Percentiles rank a stretch among this genome's conserved stretches.
These are phyloP conservation scores for Peromyscus attwateri DNA, from an alignment of 2,797 vertebrate species.

Conservation along the genomic window DNA sequence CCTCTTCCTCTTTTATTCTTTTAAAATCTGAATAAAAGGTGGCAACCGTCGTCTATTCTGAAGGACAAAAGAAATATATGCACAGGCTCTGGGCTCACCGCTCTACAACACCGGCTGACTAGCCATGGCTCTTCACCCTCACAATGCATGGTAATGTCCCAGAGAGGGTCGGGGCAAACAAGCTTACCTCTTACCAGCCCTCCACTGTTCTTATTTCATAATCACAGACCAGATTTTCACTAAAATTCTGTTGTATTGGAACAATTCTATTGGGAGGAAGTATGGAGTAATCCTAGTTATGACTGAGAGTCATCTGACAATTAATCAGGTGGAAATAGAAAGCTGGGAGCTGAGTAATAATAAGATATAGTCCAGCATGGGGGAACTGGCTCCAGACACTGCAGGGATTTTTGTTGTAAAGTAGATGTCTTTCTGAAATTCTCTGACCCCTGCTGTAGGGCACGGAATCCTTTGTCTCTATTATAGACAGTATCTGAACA, in stretches of 20 bases:
- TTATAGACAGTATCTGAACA: neutral
- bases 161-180: neutral
- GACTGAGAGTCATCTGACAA: conserved; percentile 83
- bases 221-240: neutral
- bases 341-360: conserved; percentile 76
- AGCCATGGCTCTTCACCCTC: neutral
- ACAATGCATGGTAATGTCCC: neutral
- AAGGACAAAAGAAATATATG: neutral
- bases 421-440: neutral
- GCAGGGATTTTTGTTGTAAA: neutral
- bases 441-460: neutral
- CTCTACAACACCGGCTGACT: too few relatives aligned
- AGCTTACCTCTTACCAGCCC: neutral
- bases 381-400: neutral
- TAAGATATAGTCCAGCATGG: neutral
- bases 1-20: neutral
- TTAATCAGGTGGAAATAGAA: conserved; percentile 47
- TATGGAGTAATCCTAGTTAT: conserved; percentile 29
- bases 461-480: neutral
- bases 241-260: neutral
- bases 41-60: neutral
- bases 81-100: too few relatives aligned
- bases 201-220: conserved; percentile 23
- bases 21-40: neutral
- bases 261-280: neutral